A percentile compares a stretch with the other conserved stretches of the same genome.
Conservation (phyloP, 2,888 invertebrate species). For the Neria commutata region DNA sequence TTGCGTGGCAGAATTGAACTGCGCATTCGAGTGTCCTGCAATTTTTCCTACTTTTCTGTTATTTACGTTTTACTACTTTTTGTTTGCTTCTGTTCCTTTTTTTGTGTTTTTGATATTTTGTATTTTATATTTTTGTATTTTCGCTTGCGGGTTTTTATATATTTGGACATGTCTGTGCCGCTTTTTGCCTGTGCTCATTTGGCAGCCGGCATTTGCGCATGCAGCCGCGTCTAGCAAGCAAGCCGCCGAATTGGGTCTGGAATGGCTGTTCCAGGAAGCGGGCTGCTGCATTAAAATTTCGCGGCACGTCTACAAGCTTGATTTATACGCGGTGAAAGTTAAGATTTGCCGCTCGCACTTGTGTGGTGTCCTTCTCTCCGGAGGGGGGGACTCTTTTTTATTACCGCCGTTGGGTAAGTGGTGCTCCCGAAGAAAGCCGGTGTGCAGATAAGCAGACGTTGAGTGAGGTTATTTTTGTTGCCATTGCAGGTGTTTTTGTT, state of each 20-base stretch:
- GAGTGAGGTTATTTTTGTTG: slow-evolving; percentile 10
- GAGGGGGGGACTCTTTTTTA: background rate
- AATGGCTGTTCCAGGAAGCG: background rate
- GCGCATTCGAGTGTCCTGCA: too few relatives aligned
- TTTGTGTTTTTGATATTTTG: background rate
- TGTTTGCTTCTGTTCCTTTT: background rate
- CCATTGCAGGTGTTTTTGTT: background rate
- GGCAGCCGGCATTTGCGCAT: too few relatives aligned
- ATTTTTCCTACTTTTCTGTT: too few relatives aligned
- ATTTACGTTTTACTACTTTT: background rate
- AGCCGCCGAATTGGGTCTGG: background rate
- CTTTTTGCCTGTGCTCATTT: too few relatives aligned
- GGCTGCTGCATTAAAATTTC: slow-evolving; percentile 18
- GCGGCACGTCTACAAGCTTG: slow-evolving; percentile 21
- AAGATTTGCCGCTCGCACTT: background rate
- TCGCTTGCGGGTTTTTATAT: background rate
- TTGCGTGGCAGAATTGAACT: too few relatives aligned
- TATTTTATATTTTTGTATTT: background rate
- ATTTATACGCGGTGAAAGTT: slow-evolving; percentile 18
- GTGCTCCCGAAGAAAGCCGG: background rate
- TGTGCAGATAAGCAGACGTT: slow-evolving; percentile 17
- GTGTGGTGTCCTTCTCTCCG: too few relatives aligned
- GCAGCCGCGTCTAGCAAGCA: too few relatives aligned
- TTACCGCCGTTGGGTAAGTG: background rate
- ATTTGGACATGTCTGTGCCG: background rate